Conservation (phyloP, 2,113 vertebrate genomes). For the Acrocephalus arundinaceus region DNA sequence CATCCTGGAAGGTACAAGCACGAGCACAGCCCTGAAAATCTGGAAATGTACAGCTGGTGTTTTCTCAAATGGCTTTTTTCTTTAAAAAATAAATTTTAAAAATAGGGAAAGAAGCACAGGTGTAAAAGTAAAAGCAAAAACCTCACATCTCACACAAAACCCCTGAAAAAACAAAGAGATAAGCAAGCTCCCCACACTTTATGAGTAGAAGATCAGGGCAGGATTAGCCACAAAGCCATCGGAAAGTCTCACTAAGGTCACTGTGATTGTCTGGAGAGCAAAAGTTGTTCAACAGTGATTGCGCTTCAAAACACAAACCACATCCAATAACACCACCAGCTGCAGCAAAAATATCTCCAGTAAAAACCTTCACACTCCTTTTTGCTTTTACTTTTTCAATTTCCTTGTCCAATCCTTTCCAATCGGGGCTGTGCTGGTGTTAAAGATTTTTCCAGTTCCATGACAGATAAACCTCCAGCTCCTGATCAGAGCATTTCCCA, state of each 20-base stretch:
- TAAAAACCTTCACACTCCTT: not conserved
- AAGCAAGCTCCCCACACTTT: not conserved
- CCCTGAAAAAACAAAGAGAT: not conserved
- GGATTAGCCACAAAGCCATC: not conserved
- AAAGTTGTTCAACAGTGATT: not conserved
- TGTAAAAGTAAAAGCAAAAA: not conserved
- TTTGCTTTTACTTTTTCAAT: not conserved
- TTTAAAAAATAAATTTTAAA: not conserved
- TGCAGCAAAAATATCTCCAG: not conserved
- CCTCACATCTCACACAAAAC: not conserved
- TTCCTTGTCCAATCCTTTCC: conserved; percentile 32
- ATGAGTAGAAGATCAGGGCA: not conserved
- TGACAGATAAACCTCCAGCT: conserved; percentile 31
- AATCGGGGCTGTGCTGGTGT: not conserved
- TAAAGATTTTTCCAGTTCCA: conserved; percentile 54
- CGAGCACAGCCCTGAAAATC: not conserved
- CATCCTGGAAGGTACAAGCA: not conserved
- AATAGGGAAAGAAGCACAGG: not conserved
- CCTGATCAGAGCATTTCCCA: not conserved
- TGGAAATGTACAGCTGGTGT: not conserved
- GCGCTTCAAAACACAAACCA: not conserved
- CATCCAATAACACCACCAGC: not conserved
- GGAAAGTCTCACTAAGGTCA: not conserved
- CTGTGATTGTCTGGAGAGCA: not conserved
- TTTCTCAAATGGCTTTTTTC: not conserved